These are phyloP conservation scores for Dolomedes plantarius DNA, from an alignment of 2,888 invertebrate genomes.

Conservation along the genomic window DNA sequence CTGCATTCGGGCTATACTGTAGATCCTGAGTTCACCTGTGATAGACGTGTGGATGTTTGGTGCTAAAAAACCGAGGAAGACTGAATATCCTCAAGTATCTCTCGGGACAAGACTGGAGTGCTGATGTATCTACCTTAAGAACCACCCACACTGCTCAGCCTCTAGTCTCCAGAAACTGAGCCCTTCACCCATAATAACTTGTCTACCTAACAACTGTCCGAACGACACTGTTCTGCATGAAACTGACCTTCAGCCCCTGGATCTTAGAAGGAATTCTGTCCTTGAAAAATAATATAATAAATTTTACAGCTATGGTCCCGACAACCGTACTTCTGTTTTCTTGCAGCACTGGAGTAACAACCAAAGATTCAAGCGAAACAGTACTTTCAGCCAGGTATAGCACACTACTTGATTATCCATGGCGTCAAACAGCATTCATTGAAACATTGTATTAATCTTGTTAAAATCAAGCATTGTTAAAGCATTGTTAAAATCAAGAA, in stretches of 20 bases:
- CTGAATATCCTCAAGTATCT: slow-evolving; percentile 16
- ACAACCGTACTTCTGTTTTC: neutral
- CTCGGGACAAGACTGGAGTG: neutral
- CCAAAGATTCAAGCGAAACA: neutral
- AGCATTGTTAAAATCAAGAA: too few species aligned
- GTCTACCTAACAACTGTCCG: neutral
- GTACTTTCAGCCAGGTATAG: neutral
- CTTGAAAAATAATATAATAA: neutral
- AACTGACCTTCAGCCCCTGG: neutral
- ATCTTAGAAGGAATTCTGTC: neutral
- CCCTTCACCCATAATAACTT: too few species aligned
- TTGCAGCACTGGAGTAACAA: neutral
- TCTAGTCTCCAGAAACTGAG: too few species aligned
- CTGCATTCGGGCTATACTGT: neutral
- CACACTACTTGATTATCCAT: too few species aligned
- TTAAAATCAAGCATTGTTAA: too few species aligned
- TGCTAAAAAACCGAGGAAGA: neutral
- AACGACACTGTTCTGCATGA: neutral
- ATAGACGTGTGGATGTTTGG: neutral
- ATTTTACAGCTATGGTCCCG: neutral
- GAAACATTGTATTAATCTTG: neutral
- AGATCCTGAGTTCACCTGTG: slow-evolving; percentile 1
- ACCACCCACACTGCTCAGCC: neutral
- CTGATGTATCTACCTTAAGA: neutral
- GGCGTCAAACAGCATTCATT: neutral